Conservation (phyloP, 2,888 invertebrate genomes). For the Agapostemon virescens region DNA sequence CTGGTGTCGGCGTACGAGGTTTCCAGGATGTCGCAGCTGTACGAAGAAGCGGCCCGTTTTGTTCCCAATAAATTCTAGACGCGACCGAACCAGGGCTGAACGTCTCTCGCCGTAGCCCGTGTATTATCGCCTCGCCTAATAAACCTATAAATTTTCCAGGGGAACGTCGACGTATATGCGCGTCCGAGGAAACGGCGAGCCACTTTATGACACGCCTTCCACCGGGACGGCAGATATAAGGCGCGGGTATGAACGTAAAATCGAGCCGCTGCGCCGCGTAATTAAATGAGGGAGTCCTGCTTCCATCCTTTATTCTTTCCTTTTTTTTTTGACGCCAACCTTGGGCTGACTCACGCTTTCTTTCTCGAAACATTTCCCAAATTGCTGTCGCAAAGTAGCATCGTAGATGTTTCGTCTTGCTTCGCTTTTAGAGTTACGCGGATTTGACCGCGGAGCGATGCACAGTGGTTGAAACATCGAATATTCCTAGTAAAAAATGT, state of each 20-base stretch:
- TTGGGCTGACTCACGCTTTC: background rate
- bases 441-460: background rate
- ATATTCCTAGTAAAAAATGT: no score
- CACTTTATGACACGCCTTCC: slow-evolving; percentile 42
- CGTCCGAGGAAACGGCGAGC: slow-evolving; percentile 37
- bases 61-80: slow-evolving; percentile 57
- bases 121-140: slow-evolving; percentile 68
- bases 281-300: slow-evolving; percentile 34
- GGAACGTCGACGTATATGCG: slow-evolving; percentile 27
- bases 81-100: slow-evolving; percentile 33
- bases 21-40: slow-evolving; percentile 50
- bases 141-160: slow-evolving; percentile 68
- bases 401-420: background rate
- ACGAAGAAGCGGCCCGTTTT: slow-evolving; percentile 37
- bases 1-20: slow-evolving; percentile 5
- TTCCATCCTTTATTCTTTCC: background rate
- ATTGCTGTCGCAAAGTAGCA: background rate
- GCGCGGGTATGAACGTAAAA: slow-evolving; percentile 40
- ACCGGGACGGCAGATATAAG: slow-evolving; percentile 34
- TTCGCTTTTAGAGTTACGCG: background rate
- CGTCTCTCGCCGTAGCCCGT: slow-evolving; percentile 24
- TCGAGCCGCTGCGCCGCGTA: slow-evolving; percentile 32
- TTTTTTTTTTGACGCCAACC: background rate
- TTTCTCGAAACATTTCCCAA: background rate
- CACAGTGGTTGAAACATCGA: background rate